Conservation (phyloP, 2,888 invertebrate species). For the Laothoe populi region DNA sequence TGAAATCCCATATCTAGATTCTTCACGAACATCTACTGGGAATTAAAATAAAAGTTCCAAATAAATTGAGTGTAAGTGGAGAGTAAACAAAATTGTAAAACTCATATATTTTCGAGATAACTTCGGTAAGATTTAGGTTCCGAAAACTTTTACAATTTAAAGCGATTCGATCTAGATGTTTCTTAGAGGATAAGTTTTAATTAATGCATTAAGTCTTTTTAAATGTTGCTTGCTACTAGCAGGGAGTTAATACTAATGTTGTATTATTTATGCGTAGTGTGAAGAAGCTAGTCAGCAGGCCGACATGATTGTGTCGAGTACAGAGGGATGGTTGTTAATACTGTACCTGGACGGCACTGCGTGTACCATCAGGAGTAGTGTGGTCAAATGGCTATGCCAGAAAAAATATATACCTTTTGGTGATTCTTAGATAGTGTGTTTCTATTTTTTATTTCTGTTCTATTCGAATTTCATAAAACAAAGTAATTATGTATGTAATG, state of each 20-base stretch:
- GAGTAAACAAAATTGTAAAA: not conserved
- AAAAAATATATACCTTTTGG: too few species aligned
- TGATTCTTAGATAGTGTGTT: too few species aligned
- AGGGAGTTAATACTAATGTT: not conserved
- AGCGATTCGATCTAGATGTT: not conserved
- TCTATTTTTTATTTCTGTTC: too few species aligned
- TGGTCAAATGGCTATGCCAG: too few species aligned
- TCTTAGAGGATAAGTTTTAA: not conserved
- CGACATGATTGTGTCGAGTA: too few species aligned
- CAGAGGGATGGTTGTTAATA: too few species aligned
- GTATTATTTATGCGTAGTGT: too few species aligned
- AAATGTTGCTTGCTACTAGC: not conserved
- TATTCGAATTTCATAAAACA: too few species aligned
- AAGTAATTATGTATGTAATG: too few species aligned
- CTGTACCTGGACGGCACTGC: too few species aligned
- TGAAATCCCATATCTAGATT: not conserved
- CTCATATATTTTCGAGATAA: not conserved
- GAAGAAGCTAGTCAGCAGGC: too few species aligned
- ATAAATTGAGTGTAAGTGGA: not conserved
- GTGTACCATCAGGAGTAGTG: too few species aligned
- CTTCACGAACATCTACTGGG: not conserved
- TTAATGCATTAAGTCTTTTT: not conserved
- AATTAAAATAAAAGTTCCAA: not conserved
- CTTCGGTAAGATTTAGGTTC: not conserved
- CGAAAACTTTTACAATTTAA: conserved; percentile 4